phyloP scores from a whole-genome alignment of 2,797 vertebrate genomes.

The Halcyon leucocephala region DNA sequence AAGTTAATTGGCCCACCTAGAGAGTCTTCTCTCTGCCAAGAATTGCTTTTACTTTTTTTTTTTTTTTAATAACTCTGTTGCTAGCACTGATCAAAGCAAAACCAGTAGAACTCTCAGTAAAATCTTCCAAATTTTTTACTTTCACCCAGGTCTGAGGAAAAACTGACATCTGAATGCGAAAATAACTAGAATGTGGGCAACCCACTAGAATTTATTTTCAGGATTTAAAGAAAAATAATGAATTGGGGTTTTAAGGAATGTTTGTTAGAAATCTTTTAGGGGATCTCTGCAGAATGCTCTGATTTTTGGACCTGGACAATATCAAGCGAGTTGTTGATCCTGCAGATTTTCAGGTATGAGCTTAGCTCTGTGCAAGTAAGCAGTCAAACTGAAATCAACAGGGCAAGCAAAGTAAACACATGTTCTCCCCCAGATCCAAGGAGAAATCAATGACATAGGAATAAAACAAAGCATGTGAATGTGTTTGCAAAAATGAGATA shows the following conservation, averaged over 20 bases:
- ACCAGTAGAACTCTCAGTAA: not conserved
- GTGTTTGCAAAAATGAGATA: not conserved
- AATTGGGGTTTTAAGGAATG: not conserved
- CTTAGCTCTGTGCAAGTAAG: not conserved
- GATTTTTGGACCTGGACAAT: not conserved
- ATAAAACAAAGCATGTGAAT: not conserved
- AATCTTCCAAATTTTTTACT: not conserved
- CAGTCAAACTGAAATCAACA: not conserved
- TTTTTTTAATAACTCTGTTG: not conserved
- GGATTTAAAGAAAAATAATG: not conserved
- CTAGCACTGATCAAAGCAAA: not conserved
- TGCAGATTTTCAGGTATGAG: not conserved
- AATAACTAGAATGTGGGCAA: not conserved
- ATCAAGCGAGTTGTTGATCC: not conserved
- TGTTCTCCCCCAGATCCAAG: not conserved
- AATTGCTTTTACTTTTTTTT: not conserved
- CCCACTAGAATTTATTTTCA: not conserved
- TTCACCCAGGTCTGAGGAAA: not conserved
- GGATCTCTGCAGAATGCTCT: not conserved
- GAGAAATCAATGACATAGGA: not conserved
- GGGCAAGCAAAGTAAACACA: not conserved
- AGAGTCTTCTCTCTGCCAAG: not conserved
- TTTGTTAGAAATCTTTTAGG: not conserved
- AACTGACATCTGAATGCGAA: not conserved
- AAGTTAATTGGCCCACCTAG: constrained; percentile 8